These are phyloP conservation scores for Aplodontia rufa DNA, from an alignment of 2,113 vertebrate species.

Conservation along the genomic window DNA sequence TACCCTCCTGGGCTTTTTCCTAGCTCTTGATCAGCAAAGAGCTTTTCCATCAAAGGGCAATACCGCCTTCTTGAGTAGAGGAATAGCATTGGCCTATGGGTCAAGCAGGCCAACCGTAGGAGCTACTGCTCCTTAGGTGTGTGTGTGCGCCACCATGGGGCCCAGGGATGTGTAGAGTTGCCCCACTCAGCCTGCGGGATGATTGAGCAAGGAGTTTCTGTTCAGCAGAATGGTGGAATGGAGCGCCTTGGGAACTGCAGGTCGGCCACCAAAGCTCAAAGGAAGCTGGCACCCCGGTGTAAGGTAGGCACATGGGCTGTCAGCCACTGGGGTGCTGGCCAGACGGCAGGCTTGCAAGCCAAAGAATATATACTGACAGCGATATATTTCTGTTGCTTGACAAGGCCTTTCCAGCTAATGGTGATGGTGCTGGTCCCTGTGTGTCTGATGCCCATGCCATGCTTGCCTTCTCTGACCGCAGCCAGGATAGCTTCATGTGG, in stretches of 20 bases:
- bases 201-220: slow-evolving; percentile 86
- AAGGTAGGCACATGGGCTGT: slow-evolving; percentile 83
- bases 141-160: background rate
- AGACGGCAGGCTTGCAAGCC: slow-evolving; percentile 68
- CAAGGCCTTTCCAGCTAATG: slow-evolving; percentile 57
- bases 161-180: background rate
- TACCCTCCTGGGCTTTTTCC: background rate
- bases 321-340: slow-evolving; percentile 79
- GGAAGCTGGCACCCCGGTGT: slow-evolving; percentile 82
- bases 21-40: background rate
- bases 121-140: background rate
- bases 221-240: slow-evolving; percentile 86
- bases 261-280: slow-evolving; percentile 85
- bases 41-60: background rate
- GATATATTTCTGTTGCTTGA: slow-evolving; percentile 81
- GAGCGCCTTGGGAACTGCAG: slow-evolving; percentile 85
- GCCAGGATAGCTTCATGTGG: slow-evolving; percentile 56
- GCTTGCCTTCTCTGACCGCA: slow-evolving; percentile 72
- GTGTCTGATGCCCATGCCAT: slow-evolving; percentile 30
- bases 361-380: slow-evolving; percentile 73
- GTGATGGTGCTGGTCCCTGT: slow-evolving; percentile 62
- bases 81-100: background rate
- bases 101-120: background rate
- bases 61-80: background rate
- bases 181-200: background rate